Evolutionary conservation across 2,797 vertebrate genomes (phyloP).

Genomic region (Molothrus ater): DNA sequence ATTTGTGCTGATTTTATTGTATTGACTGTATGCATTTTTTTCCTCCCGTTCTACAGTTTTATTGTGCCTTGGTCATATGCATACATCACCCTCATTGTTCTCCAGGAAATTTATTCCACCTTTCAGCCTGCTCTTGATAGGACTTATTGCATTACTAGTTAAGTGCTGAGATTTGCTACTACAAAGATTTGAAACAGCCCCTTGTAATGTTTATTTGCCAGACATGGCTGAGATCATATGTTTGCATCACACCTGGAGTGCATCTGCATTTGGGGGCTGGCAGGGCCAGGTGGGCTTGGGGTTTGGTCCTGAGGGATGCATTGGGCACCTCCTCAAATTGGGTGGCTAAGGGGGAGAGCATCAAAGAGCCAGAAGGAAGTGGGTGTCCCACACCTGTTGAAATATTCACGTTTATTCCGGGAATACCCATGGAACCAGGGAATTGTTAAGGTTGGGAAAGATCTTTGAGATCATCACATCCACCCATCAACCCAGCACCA

Average conservation of each 20-base stretch:
- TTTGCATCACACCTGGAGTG: not conserved
- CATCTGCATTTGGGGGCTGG: not conserved
- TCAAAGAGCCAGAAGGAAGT: not conserved
- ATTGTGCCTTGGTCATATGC: constrained; percentile 75
- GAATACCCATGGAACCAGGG: accelerated
- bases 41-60: constrained; percentile 75
- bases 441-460: not conserved
- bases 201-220: constrained; percentile 60
- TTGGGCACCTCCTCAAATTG: accelerated
- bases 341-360: not conserved
- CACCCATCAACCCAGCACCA: not conserved
- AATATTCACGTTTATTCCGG: accelerated
- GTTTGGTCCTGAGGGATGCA: not conserved
- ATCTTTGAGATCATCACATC: not conserved
- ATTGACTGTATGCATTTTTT: constrained; percentile 77
- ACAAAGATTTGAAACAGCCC: constrained; percentile 53
- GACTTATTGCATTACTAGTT: constrained; percentile 73
- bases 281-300: not conserved
- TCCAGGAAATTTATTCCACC: constrained; percentile 76
- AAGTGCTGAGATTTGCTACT: constrained; percentile 73
- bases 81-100: constrained; percentile 81
- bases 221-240: not conserved
- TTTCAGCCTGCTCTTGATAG: constrained; percentile 76
- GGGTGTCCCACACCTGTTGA: constrained; percentile 40
- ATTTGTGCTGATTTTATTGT: constrained; percentile 79